Evolutionary conservation across 2,113 vertebrate species (phyloP).

Genomic region (Oryzias woworae): DNA sequence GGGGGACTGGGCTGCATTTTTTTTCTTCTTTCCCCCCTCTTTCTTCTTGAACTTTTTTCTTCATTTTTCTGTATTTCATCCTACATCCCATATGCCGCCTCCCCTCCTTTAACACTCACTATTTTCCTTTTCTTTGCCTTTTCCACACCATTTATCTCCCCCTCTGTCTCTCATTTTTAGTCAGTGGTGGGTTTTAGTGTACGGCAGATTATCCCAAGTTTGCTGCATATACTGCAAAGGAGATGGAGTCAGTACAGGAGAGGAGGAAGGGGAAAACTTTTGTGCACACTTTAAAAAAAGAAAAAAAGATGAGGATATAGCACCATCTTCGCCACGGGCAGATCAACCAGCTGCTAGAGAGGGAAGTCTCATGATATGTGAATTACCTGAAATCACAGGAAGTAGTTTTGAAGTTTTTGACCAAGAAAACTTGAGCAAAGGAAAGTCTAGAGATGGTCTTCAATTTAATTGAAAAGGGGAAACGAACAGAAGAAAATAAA

Average conservation of each 20-base stretch:
- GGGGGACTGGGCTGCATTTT: slow-evolving; percentile 74
- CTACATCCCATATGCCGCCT: slow-evolving; percentile 67
- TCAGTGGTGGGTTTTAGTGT: slow-evolving; percentile 80
- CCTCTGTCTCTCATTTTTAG: slow-evolving; percentile 71
- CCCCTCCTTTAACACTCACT: slow-evolving; percentile 58
- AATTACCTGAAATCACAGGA: slow-evolving; percentile 53
- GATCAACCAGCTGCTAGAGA: slow-evolving; percentile 54
- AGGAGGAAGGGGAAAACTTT: slow-evolving; percentile 63
- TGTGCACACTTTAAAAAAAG: slow-evolving; percentile 89
- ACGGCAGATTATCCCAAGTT: slow-evolving; percentile 81
- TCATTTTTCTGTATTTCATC: slow-evolving; percentile 70
- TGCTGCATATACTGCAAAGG: slow-evolving; percentile 81
- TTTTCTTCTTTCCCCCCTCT: slow-evolving; percentile 32
- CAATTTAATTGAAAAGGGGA: slow-evolving; percentile 39
- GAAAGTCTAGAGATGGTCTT: slow-evolving; percentile 48
- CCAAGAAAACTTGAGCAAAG: slow-evolving; percentile 46
- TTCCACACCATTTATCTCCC: slow-evolving; percentile 54
- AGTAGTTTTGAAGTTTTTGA: slow-evolving; percentile 63
- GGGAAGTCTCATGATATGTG: slow-evolving; percentile 54
- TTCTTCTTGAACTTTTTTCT: slow-evolving; percentile 71
- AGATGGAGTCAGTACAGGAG: slow-evolving; percentile 74
- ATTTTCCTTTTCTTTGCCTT: slow-evolving; percentile 53
- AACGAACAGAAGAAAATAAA: too few species aligned
- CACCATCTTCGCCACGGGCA: slow-evolving; percentile 58
- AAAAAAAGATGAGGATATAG: slow-evolving; percentile 76